Conservation (phyloP, 2,797 vertebrate species). For the Ceyx erithaca region DNA sequence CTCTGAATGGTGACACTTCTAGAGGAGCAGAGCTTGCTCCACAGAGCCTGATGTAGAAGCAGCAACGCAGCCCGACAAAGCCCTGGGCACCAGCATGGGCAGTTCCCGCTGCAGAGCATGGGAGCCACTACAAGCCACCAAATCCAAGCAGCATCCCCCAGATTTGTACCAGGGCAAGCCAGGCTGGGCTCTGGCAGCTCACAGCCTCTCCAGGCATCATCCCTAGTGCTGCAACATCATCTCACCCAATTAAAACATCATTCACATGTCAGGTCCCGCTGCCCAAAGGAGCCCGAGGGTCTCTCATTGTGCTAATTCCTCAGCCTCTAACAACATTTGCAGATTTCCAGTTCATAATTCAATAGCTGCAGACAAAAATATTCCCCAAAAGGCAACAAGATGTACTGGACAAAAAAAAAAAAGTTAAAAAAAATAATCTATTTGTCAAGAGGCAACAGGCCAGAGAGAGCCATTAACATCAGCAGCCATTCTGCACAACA, state of each 20-base stretch:
- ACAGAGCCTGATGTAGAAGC: not conserved
- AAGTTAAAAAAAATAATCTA: not conserved
- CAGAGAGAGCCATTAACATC: not conserved
- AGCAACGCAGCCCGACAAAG: not conserved
- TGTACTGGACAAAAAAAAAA: not conserved
- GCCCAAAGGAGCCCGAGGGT: not conserved
- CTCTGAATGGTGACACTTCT: not conserved
- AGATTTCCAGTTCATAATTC: constrained; percentile 28
- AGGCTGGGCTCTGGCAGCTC: not conserved
- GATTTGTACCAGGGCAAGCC: not conserved
- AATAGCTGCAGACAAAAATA: not conserved
- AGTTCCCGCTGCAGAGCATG: not conserved
- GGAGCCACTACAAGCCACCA: not conserved
- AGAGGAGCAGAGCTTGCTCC: not conserved
- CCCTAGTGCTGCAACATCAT: not conserved
- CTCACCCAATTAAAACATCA: not conserved
- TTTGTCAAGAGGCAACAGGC: not conserved
- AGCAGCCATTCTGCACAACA: not conserved
- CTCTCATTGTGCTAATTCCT: not conserved
- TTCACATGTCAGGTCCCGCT: not conserved
- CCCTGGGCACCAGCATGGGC: not conserved
- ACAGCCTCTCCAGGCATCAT: not conserved
- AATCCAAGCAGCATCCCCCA: not conserved
- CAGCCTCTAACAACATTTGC: not conserved
- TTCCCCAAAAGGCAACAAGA: not conserved